phyloP scores from a whole-genome alignment of 2,888 invertebrate species.

The Elysia crispata region DNA sequence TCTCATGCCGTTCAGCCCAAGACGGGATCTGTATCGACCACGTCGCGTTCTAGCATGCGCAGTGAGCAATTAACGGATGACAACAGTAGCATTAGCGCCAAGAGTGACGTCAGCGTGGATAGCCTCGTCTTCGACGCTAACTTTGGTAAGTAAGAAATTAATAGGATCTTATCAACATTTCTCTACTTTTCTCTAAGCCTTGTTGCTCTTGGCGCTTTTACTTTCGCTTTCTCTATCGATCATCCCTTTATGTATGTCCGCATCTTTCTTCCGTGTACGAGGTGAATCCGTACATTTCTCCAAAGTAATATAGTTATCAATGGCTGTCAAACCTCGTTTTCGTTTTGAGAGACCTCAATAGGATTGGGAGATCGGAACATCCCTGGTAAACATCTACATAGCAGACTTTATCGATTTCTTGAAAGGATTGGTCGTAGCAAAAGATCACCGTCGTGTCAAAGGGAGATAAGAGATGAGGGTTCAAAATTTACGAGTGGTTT shows the following conservation, averaged over 20 bases:
- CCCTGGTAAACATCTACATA: neutral
- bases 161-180: too few relatives aligned
- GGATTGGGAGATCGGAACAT: neutral
- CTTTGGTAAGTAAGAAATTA: slow-evolving; percentile 62
- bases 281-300: neutral
- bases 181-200: neutral
- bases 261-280: neutral
- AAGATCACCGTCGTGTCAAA: too few relatives aligned
- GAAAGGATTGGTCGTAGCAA: neutral
- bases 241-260: neutral
- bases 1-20: slow-evolving; percentile 65
- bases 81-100: slow-evolving; percentile 70
- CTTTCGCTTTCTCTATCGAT: slow-evolving; percentile 11
- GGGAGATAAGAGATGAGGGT: too few relatives aligned
- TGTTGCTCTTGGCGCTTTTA: neutral
- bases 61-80: slow-evolving; percentile 69
- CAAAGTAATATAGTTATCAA: neutral
- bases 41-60: slow-evolving; percentile 67
- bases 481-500: too few relatives aligned
- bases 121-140: slow-evolving; percentile 69
- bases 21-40: slow-evolving; percentile 64
- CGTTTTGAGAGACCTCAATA: too few relatives aligned
- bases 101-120: slow-evolving; percentile 70
- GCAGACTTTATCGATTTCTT: neutral
- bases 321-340: too few relatives aligned